These are phyloP conservation scores for Streblospio benedicti DNA, from an alignment of 1,140 invertebrate genomes.

Conservation along the genomic window DNA sequence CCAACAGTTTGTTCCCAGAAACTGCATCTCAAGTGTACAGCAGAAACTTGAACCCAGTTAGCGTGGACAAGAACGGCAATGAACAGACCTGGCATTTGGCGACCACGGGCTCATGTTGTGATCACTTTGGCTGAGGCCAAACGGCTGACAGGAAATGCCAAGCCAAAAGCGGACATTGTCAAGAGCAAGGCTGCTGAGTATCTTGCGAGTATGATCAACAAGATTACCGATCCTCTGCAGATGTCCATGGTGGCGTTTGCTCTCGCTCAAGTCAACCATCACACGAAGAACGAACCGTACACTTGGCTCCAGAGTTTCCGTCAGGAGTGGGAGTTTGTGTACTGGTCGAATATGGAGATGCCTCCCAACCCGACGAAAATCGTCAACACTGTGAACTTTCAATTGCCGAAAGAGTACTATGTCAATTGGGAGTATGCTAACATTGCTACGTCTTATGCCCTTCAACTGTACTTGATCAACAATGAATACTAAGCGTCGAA, in stretches of 20 bases:
- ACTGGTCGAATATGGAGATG: neutral
- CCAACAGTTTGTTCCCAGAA: neutral
- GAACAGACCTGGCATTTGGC: neutral
- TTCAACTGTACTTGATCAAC: neutral
- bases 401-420: neutral
- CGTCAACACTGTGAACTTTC: neutral
- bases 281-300: neutral
- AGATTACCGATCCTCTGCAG: conserved; percentile 1
- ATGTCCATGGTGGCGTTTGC: neutral
- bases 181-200: neutral
- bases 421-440: neutral
- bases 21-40: neutral
- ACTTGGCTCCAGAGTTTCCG: neutral
- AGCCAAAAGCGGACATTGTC: neutral
- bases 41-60: conserved; percentile 9
- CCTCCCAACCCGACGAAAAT: neutral
- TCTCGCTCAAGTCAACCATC: neutral
- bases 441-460: conserved; percentile 1
- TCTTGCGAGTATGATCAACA: neutral
- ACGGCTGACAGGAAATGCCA: conserved; percentile 4
- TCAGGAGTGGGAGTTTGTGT: neutral
- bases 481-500: neutral
- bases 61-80: neutral
- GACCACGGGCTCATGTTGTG: neutral
- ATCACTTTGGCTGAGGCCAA: conserved; percentile 1